Base-by-base conservation (phyloP, 2,113 vertebrate genomes). In the Ammodytes dubius region DNA sequence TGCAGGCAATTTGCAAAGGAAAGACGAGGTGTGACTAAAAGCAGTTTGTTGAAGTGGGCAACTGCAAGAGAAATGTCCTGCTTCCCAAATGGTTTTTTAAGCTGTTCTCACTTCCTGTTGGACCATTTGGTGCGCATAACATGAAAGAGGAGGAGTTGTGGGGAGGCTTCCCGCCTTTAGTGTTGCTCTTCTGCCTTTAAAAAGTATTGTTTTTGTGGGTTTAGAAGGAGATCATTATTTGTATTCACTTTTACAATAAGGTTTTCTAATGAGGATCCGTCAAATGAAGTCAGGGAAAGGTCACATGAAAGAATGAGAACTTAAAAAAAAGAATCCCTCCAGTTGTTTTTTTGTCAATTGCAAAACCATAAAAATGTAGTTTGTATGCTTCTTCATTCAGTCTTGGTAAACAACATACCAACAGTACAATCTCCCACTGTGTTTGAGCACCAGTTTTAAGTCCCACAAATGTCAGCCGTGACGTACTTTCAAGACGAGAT, bases 401-500 rank as follows among this genome's bases (percentile, higher is more conserved):
- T 27, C 27, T 27, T 27, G 27, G 27, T 27, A 12, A 4, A 7
- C 14, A 13, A 7, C 43, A 49, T 45, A 14, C 40, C 19, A 7
- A 3, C 17, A 9, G 15, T 5, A 86, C 82, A 87, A 83, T 52
- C 67, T 37, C 4, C 13, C 42, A 4, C 64, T 72, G 49, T 87
- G 56, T 56, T 61, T 8, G 4, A 50, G 11, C 39, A 52, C 50
- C 7, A n/a, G 6, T 15, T 17, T 3, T 1, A 12, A 14, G 53
- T 17, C 11, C 47, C 39, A 0, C 27, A 27, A 11, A 45, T 35
- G 13, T 68, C 70, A 69, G 37, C 57, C 7, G 1, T 85, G 87
- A 81, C 84, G 79, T 19, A 35, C 2, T 71, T 81, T 66, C 3
- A 57, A 53, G 82, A 75, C 66, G 6, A 63, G 77, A 84, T 50